Percentiles rank a stretch among this genome's conserved stretches.
Conservation (phyloP, 2,888 invertebrate genomes). For the Andrena flavipes region DNA sequence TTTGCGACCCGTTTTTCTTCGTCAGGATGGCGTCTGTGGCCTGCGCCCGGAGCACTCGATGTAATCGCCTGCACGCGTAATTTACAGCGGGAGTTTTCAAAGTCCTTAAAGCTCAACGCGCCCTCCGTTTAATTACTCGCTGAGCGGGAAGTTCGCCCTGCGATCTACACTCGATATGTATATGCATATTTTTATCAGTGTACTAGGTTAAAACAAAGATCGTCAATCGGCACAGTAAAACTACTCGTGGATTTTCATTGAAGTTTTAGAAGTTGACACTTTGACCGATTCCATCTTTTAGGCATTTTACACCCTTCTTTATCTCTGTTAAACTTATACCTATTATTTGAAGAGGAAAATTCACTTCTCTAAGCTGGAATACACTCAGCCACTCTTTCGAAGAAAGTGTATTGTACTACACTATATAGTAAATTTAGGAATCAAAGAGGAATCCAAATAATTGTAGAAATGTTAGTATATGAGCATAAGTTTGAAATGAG, state of each 20-base stretch:
- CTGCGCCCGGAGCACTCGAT: constrained; percentile 45
- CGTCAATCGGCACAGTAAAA: no score
- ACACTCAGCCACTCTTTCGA: no score
- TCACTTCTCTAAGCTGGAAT: no score
- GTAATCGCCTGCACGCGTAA: constrained; percentile 67
- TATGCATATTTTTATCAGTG: no score
- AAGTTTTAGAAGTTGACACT: no score
- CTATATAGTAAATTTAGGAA: background rate
- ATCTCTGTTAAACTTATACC: no score
- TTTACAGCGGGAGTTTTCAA: constrained; percentile 66
- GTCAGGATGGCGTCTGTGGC: constrained; percentile 47
- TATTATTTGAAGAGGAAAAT: no score
- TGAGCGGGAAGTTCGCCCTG: background rate
- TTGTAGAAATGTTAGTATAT: background rate
- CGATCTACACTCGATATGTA: constrained; percentile 9
- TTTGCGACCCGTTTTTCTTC: constrained; percentile 69
- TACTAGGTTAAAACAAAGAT: no score
- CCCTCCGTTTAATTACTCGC: constrained; percentile 64
- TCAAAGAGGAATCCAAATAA: background rate
- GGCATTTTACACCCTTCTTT: no score
- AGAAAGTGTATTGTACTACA: no score
- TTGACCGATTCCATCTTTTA: no score
- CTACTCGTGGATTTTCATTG: no score
- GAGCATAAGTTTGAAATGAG: background rate
- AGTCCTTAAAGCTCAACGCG: constrained; percentile 61